Evolutionary conservation across 2,797 vertebrate species (phyloP).

Genomic region (Myripristis murdjan): DNA sequence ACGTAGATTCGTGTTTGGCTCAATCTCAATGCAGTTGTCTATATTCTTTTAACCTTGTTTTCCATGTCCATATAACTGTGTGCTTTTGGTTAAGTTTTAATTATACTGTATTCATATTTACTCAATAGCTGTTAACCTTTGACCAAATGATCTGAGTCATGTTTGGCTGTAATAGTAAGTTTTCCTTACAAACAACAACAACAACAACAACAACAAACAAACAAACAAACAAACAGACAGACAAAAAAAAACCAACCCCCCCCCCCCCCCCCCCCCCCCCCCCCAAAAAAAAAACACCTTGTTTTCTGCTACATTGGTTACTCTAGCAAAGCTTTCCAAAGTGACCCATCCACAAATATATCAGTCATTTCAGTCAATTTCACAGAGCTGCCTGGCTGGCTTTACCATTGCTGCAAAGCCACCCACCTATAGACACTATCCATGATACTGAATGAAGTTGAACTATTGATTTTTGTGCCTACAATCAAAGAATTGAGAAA

Average conservation of each 20-base stretch:
- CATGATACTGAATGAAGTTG: constrained; percentile 65
- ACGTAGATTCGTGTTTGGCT: background rate
- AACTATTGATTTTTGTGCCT: constrained; percentile 73
- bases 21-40: background rate
- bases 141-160: too few relatives aligned
- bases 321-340: constrained; percentile 28
- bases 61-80: too few relatives aligned
- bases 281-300: too few relatives aligned
- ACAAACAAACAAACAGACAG: too few relatives aligned
- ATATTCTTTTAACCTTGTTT: background rate
- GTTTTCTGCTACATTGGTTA: constrained; percentile 21
- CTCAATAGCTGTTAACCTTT: too few relatives aligned
- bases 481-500: constrained; percentile 35
- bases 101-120: too few relatives aligned
- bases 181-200: background rate
- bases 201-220: too few relatives aligned
- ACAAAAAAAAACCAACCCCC: too few relatives aligned
- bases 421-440: constrained; percentile 25
- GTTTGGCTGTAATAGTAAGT: background rate
- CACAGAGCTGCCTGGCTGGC: background rate
- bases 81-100: too few relatives aligned
- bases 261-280: too few relatives aligned
- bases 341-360: constrained; percentile 37
- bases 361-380: constrained; percentile 28
- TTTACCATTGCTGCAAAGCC: background rate